Base-by-base conservation (phyloP, 2,888 invertebrate genomes). In the Andrena marginata region DNA sequence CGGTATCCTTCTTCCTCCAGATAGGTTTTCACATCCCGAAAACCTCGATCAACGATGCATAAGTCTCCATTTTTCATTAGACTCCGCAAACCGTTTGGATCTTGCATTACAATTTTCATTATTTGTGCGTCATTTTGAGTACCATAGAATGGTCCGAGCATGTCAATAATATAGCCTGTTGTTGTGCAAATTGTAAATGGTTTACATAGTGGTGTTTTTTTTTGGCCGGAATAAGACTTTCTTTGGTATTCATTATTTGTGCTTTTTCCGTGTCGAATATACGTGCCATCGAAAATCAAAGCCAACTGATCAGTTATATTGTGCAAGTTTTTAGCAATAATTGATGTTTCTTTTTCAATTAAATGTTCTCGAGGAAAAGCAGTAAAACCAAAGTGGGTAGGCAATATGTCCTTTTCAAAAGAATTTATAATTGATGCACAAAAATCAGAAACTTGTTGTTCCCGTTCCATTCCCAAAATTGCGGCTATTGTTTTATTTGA, bases 381-480 rank as follows among this genome's bases (percentile, higher is more conserved):
- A 4, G 29, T 13, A 5, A 29, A 26, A 4, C 59, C 59, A 16
- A 59, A 59, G 16, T 59, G 29, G 7, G 8, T 20, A 20, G 51
- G 51, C 8, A 51, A 16, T 7, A 51, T 51, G 20, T n/a, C 51
- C 51, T 42, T 42, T 42, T 42, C 35, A 42, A 42, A 42, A 2
- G 10, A 23, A 23, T n/a, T 49, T 49, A 49, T 56, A 10, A 23
- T 10, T 23, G 56, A 26, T 56, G 8, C 23, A 26, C 56, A 56
- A 10, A 23, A 56, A 56, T 56, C 56, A 23, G 56, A 56, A 10
- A 56, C 56, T 23, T 56, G 54, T 54, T 54, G 26, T 60, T 60
- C 31, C 0, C 60, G 16, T 29, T 59, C 59, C 29, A 26, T 29
- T 26, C 33, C 33, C 33, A 33, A 33, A 33, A 33, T 33, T 33